Evolutionary conservation across 2,113 vertebrate genomes (phyloP), one percentile per base, ranked within the genome.

Genomic region (Capreolus pygargus): DNA sequence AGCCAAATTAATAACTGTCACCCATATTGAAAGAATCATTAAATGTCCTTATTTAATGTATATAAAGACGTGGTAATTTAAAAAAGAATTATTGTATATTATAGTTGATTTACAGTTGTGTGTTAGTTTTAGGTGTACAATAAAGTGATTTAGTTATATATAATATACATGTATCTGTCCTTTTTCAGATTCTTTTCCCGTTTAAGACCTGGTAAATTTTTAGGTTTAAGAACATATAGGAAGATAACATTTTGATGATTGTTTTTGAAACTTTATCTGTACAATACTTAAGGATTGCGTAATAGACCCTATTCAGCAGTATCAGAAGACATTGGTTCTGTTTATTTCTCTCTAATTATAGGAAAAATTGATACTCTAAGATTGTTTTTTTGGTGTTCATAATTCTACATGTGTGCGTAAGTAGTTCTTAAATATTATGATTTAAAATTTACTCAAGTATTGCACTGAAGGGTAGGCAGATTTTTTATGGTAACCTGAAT

Each of bases 241-340:
- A 91, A 70, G 57, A 61, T 96, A 76, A 84, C 17, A n/a, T 88
- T 96, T 92, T 96, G 16, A 78, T 85, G 61, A 14, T 86, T 58
- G 1, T 23, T 57, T 97, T 95, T 19, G 93, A 95, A 74, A 67
- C 11, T 39, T 95, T 76, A 89, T 47, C n/a, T 92, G 60, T 93
- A 76, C 85, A 96, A 64, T 86, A 95, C 27, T 84, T 95, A 52
- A 78, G 84, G 27, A 90, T n/a, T 90, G 79, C 4, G 14, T 85
- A 52, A 43, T 84, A 93, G 15, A 39, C 4, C 47, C 12, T 74
- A 1, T 91, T 60, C 8, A 83, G 19, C 5, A 43, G 5, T 76
- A 55, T 74, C 47, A 64, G 17, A 94, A 83, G 47, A 83, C 43
- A 7, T 78, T 92, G 70, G 23, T 74, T 90, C 70, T 94, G 0